Base-by-base conservation (phyloP, 2,888 invertebrate genomes). In the Lordiphosa fenestrarum region DNA sequence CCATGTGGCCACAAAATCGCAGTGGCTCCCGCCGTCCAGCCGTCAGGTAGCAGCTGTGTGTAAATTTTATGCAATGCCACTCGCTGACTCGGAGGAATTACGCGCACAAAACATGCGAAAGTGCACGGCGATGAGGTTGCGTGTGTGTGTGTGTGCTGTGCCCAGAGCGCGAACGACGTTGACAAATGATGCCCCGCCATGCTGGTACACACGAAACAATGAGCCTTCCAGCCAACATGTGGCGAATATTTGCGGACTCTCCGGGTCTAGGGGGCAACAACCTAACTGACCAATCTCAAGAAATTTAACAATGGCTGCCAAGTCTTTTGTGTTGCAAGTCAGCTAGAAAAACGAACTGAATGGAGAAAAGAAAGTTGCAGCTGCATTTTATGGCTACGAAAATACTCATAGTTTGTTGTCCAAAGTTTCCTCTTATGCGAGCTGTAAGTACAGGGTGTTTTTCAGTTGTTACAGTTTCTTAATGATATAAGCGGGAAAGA, bases 161-260 rank as follows among this genome's bases (percentile, higher is more conserved):
- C 59, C 40, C 48, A 49, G 59, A 64, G 70, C 62, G 66, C 61
- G 77, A 54, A 65, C 64, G 77, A 77, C 77, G 71, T 84, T 84
- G 77, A 77, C 84, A 84, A 77, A 77, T 84, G 84, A 81, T 77
- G 71, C 55, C 68, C 58, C 53, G 65, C 58, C 50, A 59, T 53
- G 64, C 35, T 61, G 35, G 13, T 30, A 36, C 66, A 63, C 78
- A 82, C 47, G 41, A 58, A 56, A 51, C 66, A 66, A 66, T 57
- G 57, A 41, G 63, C 66, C 6, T 19, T 12, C 23, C 61, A 23
- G 59, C 69, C 39, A 55, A 57, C 52, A 74, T 70, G 54, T 63
- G 63, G 46, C 53, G 56, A 54, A 72, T 72, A 66, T 75, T 83
- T 71, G 69, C 60, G 55, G 55, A 69, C 60, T 75, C 80, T 83